Evolutionary conservation across 2,888 invertebrate species (phyloP), one percentile per base, ranked within the genome.

Genomic region (Eilema sororculum): DNA sequence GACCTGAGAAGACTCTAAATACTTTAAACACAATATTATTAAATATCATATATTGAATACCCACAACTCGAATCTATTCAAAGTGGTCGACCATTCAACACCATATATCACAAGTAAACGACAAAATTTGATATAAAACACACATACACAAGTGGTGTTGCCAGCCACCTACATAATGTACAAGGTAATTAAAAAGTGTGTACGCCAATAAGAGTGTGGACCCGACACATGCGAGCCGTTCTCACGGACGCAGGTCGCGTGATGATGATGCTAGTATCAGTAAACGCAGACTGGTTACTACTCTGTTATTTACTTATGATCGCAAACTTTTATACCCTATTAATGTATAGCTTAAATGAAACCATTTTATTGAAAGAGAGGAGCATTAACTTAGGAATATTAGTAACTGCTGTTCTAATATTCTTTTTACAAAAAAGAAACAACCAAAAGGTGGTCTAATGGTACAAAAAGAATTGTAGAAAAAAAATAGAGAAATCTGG

Each of bases 161-260:
- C 33, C 70, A 57, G 56, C 59, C 77, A 81, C 78, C 81, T 82
- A 83, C 75, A 81, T 80, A 78, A 80, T 78, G 77, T 75, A 86
- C 80, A 81, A 85, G 87, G 88, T 91, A 89, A 91, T 91, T 91
- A 91, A 91, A 91, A 90, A 89, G 90, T 87, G 85, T 86, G 88
- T 85, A 76, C 89, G 91, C 91, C 91, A 92, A 92, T 91, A 92
- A 91, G 90, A 91, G 90, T 91, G 92, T 91, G 92, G 86, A 88
- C 87, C 79, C 87, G 79, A 86, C 92, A 92, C 84, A 90, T 91
- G 92, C 84, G 85, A 82, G 84, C 74, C 80, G 91, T 92, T 92
- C 92, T 91, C 92, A 92, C 92, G 92, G 86, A 85, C 79, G 65
- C 57, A 84, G 77, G 66, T 52, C 67, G 77, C 74, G 71, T 84